These are phyloP conservation scores for Caenorhabditis becei DNA, from an alignment of 2,888 invertebrate species.

Conservation along the genomic window DNA sequence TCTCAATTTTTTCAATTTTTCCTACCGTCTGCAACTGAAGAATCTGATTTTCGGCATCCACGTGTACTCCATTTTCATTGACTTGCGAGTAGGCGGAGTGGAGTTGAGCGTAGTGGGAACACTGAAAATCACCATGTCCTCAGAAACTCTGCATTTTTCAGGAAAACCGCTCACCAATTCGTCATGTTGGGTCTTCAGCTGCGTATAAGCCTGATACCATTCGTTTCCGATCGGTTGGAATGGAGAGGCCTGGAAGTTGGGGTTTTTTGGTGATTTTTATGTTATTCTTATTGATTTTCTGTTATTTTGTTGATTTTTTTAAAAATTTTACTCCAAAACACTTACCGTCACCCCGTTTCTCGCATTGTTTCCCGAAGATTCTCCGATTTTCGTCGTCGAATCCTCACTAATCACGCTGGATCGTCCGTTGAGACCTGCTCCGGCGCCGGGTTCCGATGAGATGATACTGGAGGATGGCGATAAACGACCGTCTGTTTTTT, in stretches of 20 bases:
- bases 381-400: slow-evolving; percentile 19
- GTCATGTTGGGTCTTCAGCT: slow-evolving; percentile 63
- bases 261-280: too few relatives aligned
- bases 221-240: slow-evolving; percentile 54
- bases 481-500: slow-evolving; percentile 44
- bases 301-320: slow-evolving; percentile 1
- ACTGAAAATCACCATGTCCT: slow-evolving; percentile 66
- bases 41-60: slow-evolving; percentile 73
- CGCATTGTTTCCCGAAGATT: slow-evolving; percentile 8
- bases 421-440: slow-evolving; percentile 39
- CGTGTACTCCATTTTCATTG: slow-evolving; percentile 62
- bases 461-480: slow-evolving; percentile 56
- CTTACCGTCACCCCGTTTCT: slow-evolving; percentile 44
- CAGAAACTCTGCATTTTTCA: neutral
- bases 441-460: slow-evolving; percentile 50
- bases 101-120: slow-evolving; percentile 77
- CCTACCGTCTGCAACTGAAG: slow-evolving; percentile 76
- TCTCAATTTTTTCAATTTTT: slow-evolving; percentile 56
- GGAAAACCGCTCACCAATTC: slow-evolving; percentile 62
- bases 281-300: too few relatives aligned
- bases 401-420: slow-evolving; percentile 55
- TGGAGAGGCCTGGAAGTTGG: slow-evolving; percentile 47
- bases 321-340: neutral
- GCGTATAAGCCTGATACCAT: slow-evolving; percentile 56
- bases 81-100: slow-evolving; percentile 77